Conservation (phyloP, 2,797 vertebrate species). For the Morus bassanus region DNA sequence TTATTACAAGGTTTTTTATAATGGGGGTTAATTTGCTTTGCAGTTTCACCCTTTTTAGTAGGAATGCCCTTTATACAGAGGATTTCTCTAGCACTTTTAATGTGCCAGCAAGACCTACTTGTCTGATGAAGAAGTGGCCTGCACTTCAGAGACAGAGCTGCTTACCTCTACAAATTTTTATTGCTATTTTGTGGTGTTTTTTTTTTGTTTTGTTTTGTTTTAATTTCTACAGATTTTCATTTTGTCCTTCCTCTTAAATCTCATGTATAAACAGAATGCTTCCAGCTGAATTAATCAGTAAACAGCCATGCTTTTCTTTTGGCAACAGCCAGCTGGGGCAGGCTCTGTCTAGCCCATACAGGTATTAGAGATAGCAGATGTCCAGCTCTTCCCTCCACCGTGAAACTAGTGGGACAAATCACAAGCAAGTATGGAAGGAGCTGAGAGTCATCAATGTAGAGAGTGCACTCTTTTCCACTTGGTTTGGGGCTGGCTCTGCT, state of each 20-base stretch:
- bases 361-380: neutral
- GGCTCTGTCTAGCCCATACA: neutral
- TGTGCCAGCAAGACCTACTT: neutral
- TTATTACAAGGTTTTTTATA: neutral
- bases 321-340: neutral
- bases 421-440: neutral
- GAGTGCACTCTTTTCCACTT: neutral
- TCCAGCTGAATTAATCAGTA: neutral
- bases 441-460: neutral
- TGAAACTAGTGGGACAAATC: neutral
- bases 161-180: neutral
- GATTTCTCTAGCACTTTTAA: neutral
- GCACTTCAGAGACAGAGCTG: neutral
- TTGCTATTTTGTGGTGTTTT: neutral
- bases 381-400: neutral
- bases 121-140: neutral
- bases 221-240: neutral
- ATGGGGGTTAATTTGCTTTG: neutral
- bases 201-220: neutral
- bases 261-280: neutral
- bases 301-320: neutral
- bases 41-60: neutral
- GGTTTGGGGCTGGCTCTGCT: neutral
- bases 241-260: neutral
- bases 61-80: neutral